Percentiles rank a stretch among this genome's conserved stretches.
These are phyloP conservation scores for Itoplectis maculator DNA, from an alignment of 2,888 invertebrate genomes.

Conservation along the genomic window DNA sequence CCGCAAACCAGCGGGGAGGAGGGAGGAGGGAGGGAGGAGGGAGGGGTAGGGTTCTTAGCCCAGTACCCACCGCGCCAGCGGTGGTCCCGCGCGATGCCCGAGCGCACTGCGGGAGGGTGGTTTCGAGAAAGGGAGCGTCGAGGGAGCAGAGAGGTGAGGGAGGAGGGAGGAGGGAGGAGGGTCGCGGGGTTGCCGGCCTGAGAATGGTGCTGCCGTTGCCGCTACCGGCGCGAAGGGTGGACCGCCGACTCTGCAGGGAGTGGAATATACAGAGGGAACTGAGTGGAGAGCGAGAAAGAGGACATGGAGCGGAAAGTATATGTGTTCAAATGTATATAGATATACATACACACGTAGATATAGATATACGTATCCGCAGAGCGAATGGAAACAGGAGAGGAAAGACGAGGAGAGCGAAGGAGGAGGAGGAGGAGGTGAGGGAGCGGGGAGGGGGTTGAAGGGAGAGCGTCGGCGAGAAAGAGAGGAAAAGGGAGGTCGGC, in stretches of 20 bases:
- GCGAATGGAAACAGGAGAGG: slow-evolving; percentile 38
- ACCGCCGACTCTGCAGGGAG: slow-evolving; percentile 54
- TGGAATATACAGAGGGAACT: slow-evolving; percentile 64
- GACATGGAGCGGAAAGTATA: slow-evolving; percentile 29
- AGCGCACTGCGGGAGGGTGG: slow-evolving; percentile 36
- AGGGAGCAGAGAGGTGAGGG: not conserved
- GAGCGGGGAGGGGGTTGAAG: slow-evolving; percentile 49
- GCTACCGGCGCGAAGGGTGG: slow-evolving; percentile 62
- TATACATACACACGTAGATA: not conserved
- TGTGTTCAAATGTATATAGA: slow-evolving; percentile 11
- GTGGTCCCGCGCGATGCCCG: slow-evolving; percentile 46
- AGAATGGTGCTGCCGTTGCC: slow-evolving; percentile 65
- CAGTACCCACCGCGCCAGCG: slow-evolving; percentile 39
- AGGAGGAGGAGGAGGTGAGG: slow-evolving; percentile 42
- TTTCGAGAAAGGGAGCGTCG: slow-evolving; percentile 41
- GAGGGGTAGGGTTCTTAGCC: slow-evolving; percentile 43
- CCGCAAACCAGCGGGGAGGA: slow-evolving; percentile 62
- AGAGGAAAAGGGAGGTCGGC: slow-evolving; percentile 61
- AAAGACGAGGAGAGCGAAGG: slow-evolving; percentile 56
- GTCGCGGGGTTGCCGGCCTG: slow-evolving; percentile 68
- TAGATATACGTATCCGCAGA: slow-evolving; percentile 5
- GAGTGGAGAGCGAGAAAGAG: slow-evolving; percentile 63
- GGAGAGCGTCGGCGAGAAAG: slow-evolving; percentile 46
- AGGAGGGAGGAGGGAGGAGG: slow-evolving; percentile 1
- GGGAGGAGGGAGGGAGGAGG: slow-evolving; percentile 10